These are phyloP conservation scores for Drosophila varians DNA, from an alignment of 1,140 invertebrate genomes.

Conservation along the genomic window DNA sequence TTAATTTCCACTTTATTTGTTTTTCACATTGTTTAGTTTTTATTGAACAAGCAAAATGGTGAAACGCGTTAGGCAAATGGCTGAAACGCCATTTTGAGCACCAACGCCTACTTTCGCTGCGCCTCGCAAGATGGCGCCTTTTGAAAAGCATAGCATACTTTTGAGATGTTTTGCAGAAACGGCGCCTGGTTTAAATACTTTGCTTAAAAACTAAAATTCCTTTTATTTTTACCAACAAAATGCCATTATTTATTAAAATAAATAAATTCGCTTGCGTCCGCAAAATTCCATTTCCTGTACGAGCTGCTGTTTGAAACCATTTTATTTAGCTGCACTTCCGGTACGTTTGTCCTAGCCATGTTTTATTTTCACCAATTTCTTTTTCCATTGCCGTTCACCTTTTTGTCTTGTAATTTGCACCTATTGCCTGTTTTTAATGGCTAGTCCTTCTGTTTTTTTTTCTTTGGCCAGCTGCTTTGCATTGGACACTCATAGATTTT, in stretches of 20 bases:
- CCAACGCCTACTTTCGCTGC: not conserved
- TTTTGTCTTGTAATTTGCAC: conserved; percentile 67
- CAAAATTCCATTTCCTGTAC: conserved; percentile 48
- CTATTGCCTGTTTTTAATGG: conserved; percentile 74
- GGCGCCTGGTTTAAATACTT: not conserved
- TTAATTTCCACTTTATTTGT: conserved; percentile 1
- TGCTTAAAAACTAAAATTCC: not conserved
- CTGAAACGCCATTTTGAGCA: not conserved
- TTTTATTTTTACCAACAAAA: not conserved
- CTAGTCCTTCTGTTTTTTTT: conserved; percentile 31
- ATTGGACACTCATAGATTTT: conserved; percentile 78
- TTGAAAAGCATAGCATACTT: conserved; percentile 17
- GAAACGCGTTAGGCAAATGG: conserved; percentile 3
- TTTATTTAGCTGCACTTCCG: conserved; percentile 55
- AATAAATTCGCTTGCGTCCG: conserved; percentile 19
- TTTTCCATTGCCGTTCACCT: conserved; percentile 8
- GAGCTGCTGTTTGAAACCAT: not conserved
- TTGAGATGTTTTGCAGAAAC: not conserved
- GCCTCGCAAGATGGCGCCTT: not conserved
- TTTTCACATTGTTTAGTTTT: not conserved
- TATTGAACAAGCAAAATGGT: not conserved
- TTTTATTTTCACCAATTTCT: not conserved
- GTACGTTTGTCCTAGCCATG: not conserved
- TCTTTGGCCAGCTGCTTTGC: conserved; percentile 46
- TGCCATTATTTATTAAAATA: conserved; percentile 7